Percentiles rank a stretch among this genome's conserved stretches.
Evolutionary conservation across 2,113 vertebrate species (phyloP).

Genomic region (Protobothrops mucrosquamatus): DNA sequence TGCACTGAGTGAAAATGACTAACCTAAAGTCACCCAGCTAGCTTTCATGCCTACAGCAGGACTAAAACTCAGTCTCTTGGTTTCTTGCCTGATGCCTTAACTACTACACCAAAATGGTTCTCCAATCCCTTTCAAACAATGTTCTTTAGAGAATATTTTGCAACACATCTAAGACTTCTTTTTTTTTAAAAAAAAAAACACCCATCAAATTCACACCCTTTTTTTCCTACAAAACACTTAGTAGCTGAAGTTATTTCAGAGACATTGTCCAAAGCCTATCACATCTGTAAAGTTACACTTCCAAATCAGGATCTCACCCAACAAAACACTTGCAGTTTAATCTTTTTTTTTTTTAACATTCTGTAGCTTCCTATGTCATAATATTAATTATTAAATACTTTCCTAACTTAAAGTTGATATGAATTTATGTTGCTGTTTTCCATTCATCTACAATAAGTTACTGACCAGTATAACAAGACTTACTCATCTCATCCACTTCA

Average conservation of each 20-base stretch:
- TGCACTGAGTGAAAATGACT: too few relatives aligned
- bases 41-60: too few relatives aligned
- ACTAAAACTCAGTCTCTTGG: too few relatives aligned
- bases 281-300: not conserved
- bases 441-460: not conserved
- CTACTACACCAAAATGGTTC: accelerated
- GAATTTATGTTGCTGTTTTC: not conserved
- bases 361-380: not conserved
- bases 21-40: too few relatives aligned
- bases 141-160: not conserved
- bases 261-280: not conserved
- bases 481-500: not conserved
- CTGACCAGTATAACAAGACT: not conserved
- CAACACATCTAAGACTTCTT: not conserved
- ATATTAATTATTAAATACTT: not conserved
- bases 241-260: not conserved
- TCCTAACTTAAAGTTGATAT: not conserved
- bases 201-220: not conserved
- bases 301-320: not conserved
- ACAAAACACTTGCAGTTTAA: not conserved
- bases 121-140: not conserved
- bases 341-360: not conserved
- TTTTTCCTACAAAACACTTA: not conserved
- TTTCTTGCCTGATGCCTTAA: not conserved
- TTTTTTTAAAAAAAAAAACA: not conserved